Evolutionary conservation across 2,113 vertebrate genomes (phyloP).

Genomic region (Taxidea taxus): DNA sequence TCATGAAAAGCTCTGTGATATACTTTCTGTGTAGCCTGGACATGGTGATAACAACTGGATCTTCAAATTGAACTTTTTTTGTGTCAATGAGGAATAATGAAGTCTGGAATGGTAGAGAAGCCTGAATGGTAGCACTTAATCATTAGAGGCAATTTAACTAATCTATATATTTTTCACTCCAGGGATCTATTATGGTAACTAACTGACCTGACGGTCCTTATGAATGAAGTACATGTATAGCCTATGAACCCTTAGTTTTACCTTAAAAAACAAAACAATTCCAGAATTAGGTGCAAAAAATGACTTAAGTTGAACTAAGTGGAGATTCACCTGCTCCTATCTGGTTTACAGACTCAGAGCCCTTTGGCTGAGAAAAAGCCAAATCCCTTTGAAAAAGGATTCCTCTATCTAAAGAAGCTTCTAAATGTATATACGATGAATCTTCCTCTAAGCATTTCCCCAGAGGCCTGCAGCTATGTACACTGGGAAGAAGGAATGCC

Average conservation of each 20-base stretch:
- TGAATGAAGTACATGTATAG: neutral
- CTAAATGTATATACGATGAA: neutral
- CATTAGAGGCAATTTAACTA: neutral
- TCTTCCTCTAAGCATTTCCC: neutral
- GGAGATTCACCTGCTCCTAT: neutral
- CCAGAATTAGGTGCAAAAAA: neutral
- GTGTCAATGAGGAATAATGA: neutral
- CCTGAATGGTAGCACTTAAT: neutral
- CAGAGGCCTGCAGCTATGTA: neutral
- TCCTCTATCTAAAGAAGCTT: neutral
- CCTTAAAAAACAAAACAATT: slow-evolving; percentile 5
- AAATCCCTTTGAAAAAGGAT: neutral
- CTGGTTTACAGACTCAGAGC: neutral
- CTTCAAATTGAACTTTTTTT: neutral
- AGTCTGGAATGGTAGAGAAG: neutral
- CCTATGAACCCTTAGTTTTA: neutral
- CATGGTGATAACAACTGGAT: neutral
- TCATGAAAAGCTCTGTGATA: neutral
- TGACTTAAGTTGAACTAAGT: neutral
- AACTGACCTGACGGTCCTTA: neutral
- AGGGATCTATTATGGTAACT: neutral
- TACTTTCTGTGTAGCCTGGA: neutral
- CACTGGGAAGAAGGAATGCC: neutral
- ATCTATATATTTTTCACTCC: neutral
- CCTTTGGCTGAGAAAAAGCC: neutral